Evolutionary conservation across 1,140 invertebrate species (phyloP).

Genomic region (Sycophaga agraensis): DNA sequence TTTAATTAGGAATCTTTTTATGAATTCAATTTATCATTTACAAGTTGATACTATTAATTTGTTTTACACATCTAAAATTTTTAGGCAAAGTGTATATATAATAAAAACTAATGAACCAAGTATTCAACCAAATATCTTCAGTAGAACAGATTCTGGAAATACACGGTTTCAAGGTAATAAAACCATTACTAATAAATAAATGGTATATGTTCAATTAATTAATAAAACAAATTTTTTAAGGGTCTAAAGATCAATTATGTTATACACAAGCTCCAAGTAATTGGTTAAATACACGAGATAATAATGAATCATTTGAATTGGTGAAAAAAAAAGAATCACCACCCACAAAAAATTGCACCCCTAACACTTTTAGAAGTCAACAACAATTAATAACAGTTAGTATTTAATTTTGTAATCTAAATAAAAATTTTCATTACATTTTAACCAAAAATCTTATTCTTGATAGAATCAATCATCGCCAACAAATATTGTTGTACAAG

Average conservation of each 20-base stretch:
- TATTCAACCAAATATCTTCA: constrained; percentile 37
- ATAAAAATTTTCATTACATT: not conserved
- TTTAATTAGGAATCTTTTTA: not conserved
- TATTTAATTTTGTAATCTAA: not conserved
- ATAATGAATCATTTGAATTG: constrained; percentile 17
- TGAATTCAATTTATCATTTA: not conserved
- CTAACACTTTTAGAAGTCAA: constrained; percentile 9
- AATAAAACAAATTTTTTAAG: constrained; percentile 14
- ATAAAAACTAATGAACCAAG: constrained; percentile 48
- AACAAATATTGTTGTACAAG: constrained; percentile 16
- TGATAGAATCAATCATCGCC: constrained; percentile 3
- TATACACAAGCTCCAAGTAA: constrained; percentile 1
- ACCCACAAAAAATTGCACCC: constrained; percentile 3
- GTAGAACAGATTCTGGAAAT: constrained; percentile 40
- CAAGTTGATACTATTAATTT: no score
- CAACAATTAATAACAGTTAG: constrained; percentile 1
- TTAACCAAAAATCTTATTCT: not conserved
- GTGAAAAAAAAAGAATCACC: constrained; percentile 11
- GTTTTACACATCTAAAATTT: constrained; percentile 15
- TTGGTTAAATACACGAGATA: constrained; percentile 1
- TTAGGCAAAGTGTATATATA: constrained; percentile 51
- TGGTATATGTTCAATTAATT: constrained; percentile 36
- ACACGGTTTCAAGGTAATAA: constrained; percentile 40
- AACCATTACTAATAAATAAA: no score
- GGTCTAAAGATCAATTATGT: constrained; percentile 7